Evolutionary conservation across 2,113 vertebrate genomes (phyloP).

Genomic region (Electrona antarctica): DNA sequence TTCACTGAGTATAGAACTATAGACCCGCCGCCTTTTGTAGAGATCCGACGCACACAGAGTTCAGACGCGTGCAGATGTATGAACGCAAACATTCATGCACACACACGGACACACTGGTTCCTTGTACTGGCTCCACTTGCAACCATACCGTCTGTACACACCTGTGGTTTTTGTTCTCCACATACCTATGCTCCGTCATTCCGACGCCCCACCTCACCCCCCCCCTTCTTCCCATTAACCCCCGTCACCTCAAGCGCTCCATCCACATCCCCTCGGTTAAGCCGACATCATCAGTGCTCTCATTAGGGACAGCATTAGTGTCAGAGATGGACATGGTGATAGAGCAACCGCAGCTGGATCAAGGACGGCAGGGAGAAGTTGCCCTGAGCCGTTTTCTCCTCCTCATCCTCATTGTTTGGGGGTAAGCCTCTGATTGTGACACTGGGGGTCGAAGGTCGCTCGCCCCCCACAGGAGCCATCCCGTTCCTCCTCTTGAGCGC

Average conservation of each 20-base stretch:
- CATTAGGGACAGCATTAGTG: slow-evolving; percentile 76
- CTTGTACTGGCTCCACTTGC: too few species aligned
- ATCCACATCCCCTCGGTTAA: slow-evolving; percentile 59
- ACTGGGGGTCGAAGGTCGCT: slow-evolving; percentile 69
- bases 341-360: slow-evolving; percentile 60
- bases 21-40: neutral
- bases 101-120: neutral
- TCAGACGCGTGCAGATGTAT: too few species aligned
- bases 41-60: neutral
- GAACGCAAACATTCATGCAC: neutral
- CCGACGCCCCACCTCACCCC: slow-evolving; percentile 38
- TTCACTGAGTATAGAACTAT: neutral
- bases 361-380: slow-evolving; percentile 46
- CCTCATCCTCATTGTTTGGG: slow-evolving; percentile 65
- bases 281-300: slow-evolving; percentile 63
- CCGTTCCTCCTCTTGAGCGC: slow-evolving; percentile 48
- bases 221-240: slow-evolving; percentile 62
- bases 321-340: slow-evolving; percentile 72
- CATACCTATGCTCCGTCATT: slow-evolving; percentile 36
- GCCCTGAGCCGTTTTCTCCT: slow-evolving; percentile 57
- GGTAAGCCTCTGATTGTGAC: slow-evolving; percentile 67
- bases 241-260: slow-evolving; percentile 51
- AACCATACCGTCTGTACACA: slow-evolving; percentile 15
- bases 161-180: slow-evolving; percentile 24
- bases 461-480: slow-evolving; percentile 56